These are phyloP conservation scores for Trichechus manatus DNA, from an alignment of 2,113 vertebrate genomes.

Conservation along the genomic window DNA sequence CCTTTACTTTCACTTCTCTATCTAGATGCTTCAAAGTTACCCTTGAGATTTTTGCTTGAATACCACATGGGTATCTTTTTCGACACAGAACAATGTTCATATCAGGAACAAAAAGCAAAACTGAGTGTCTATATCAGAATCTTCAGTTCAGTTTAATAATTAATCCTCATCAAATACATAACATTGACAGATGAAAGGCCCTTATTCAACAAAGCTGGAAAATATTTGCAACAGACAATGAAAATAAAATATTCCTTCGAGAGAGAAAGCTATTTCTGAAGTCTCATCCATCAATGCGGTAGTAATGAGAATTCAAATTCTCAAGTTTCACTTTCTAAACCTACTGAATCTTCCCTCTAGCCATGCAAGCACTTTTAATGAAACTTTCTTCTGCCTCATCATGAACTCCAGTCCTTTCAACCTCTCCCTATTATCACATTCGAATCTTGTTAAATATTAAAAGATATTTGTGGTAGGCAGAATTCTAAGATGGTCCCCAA, in stretches of 20 bases:
- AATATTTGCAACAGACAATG: constrained; percentile 7
- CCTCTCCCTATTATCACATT: background rate
- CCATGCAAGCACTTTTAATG: background rate
- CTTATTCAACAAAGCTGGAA: background rate
- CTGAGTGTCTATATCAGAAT: background rate
- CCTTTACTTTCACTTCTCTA: background rate
- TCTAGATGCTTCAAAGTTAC: background rate
- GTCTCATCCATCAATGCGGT: background rate
- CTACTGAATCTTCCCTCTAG: background rate
- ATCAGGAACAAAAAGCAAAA: background rate
- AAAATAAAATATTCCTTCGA: constrained; percentile 54
- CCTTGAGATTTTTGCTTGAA: background rate
- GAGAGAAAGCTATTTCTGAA: background rate
- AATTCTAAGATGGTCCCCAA: background rate
- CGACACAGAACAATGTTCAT: background rate
- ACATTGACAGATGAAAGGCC: constrained; percentile 41
- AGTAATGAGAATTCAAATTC: background rate
- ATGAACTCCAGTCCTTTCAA: background rate
- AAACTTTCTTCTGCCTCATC: background rate
- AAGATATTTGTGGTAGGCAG: background rate
- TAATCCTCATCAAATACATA: constrained; percentile 47
- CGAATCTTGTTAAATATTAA: background rate
- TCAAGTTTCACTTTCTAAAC: background rate
- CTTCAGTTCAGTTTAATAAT: constrained; percentile 17
- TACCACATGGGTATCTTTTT: background rate